A percentile compares a stretch with the other conserved stretches of the same genome.
Evolutionary conservation across 92 coral and sea anemone species (phyloP).

Genomic region (Palythoa grandis): DNA sequence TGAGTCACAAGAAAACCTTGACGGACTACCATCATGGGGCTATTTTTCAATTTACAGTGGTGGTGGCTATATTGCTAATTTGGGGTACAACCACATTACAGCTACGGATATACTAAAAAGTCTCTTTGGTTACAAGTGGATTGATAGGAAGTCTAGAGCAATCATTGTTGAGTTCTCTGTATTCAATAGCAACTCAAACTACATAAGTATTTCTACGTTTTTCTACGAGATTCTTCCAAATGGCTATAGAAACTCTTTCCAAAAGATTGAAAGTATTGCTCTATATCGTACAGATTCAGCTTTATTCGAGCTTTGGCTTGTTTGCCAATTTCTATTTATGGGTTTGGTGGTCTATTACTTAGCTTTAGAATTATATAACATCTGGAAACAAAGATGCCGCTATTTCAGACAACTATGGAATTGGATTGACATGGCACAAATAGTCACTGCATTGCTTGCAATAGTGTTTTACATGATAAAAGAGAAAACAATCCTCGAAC

Average conservation of each 20-base stretch:
- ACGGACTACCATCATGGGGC: not conserved
- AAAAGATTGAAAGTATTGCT: constrained; percentile 23
- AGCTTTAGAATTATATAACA: not conserved
- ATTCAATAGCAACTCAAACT: constrained; percentile 35
- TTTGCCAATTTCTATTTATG: constrained; percentile 36
- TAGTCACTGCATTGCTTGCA: not conserved
- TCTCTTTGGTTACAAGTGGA: constrained; percentile 17
- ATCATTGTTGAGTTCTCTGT: constrained; percentile 28
- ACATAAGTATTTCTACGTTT: constrained; percentile 20
- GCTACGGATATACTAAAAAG: not conserved
- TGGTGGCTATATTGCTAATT: constrained; percentile 31
- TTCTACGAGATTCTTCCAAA: constrained; percentile 39
- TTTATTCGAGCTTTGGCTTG: constrained; percentile 22
- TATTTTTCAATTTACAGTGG: constrained; percentile 25
- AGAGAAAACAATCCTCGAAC: not conserved
- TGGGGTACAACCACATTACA: constrained; percentile 10
- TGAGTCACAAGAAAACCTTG: constrained; percentile 5
- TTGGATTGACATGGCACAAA: constrained; percentile 27
- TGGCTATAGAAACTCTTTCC: not conserved
- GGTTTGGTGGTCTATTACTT: constrained; percentile 23
- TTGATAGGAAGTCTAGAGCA: constrained; percentile 40
- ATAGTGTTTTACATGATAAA: constrained; percentile 12
- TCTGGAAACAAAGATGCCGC: constrained; percentile 5
- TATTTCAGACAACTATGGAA: constrained; percentile 23
- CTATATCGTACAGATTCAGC: constrained; percentile 1